Percentiles rank a stretch among this genome's conserved stretches.
These are phyloP conservation scores for Rhineura floridana DNA, from an alignment of 2,113 vertebrate genomes.

Conservation along the genomic window DNA sequence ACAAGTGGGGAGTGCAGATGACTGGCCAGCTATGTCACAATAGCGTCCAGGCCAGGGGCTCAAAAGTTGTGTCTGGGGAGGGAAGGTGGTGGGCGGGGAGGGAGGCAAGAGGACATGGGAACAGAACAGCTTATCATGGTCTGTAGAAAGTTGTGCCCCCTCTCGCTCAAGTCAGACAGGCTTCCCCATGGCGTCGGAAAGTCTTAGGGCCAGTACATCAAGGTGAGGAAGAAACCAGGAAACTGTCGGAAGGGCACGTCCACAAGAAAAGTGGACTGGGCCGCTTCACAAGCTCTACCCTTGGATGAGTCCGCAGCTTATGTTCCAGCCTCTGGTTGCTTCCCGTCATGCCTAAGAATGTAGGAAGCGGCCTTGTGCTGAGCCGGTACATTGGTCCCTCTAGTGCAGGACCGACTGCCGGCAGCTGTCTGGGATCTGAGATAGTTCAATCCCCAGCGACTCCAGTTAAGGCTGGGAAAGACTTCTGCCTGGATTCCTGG, in stretches of 20 bases:
- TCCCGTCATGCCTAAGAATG: too few species aligned
- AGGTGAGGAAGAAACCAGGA: background rate
- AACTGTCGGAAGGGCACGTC: background rate
- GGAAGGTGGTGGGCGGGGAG: background rate
- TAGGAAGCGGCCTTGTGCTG: too few species aligned
- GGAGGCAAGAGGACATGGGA: background rate
- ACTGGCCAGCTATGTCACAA: background rate
- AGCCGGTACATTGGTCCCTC: too few species aligned
- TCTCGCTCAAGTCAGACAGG: background rate
- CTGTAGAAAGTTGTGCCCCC: background rate
- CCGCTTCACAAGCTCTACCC: too few species aligned
- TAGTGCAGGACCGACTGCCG: too few species aligned
- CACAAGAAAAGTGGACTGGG: too few species aligned
- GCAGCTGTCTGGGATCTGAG: too few species aligned
- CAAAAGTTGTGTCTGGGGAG: background rate
- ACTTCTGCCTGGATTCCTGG: too few species aligned
- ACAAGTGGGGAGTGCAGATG: background rate
- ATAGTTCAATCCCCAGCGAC: too few species aligned
- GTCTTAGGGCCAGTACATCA: background rate
- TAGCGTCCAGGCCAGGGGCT: background rate
- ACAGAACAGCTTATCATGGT: background rate
- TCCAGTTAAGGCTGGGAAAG: too few species aligned
- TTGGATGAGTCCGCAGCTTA: too few species aligned
- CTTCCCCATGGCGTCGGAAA: background rate
- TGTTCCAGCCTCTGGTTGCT: too few species aligned